Evolutionary conservation across 2,113 vertebrate species (phyloP).

Genomic region (Rhea americana): DNA sequence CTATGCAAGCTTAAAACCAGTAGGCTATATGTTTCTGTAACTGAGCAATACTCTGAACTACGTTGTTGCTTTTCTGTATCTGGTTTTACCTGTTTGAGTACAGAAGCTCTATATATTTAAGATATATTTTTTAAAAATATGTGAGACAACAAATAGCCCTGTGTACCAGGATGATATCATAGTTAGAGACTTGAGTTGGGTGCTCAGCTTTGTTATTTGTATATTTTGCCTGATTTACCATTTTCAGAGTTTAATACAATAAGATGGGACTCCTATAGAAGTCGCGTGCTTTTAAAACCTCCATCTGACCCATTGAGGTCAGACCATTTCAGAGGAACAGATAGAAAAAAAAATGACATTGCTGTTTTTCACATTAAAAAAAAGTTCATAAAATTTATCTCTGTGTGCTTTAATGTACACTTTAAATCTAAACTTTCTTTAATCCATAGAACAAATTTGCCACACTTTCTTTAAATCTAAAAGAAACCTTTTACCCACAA

Average conservation of each 20-base stretch:
- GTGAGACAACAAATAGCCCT: neutral
- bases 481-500: neutral
- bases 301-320: neutral
- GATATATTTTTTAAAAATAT: neutral
- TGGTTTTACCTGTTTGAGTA: neutral
- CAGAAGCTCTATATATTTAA: neutral
- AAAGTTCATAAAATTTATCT: neutral
- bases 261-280: neutral
- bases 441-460: neutral
- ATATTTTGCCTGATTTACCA: neutral
- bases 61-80: neutral
- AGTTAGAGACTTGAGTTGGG: neutral
- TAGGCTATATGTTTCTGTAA: neutral
- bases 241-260: neutral
- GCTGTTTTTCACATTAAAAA: neutral
- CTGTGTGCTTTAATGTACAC: neutral
- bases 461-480: neutral
- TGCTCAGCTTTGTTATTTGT: neutral
- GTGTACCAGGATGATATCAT: neutral
- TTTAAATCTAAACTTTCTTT: neutral
- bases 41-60: neutral
- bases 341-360: neutral
- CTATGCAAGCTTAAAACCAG: neutral
- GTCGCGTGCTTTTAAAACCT: neutral
- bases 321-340: neutral